phyloP scores from a whole-genome alignment of 1,140 invertebrate genomes.

The Diuraphis noxia region DNA sequence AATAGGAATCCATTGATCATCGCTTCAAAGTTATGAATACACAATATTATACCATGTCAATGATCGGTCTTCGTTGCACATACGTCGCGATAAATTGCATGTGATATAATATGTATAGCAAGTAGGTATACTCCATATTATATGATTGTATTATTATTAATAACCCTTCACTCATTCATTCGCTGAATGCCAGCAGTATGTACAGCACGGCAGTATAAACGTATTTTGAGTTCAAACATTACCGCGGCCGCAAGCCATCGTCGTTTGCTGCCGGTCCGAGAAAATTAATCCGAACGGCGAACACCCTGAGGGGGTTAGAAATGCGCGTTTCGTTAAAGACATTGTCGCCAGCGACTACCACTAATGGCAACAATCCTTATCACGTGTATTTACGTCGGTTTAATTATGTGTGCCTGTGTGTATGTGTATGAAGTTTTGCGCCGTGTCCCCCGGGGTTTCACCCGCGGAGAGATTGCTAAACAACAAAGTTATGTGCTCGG shows the following conservation, averaged over 20 bases:
- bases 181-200: neutral
- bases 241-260: neutral
- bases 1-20: neutral
- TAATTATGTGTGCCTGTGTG: constrained; percentile 3
- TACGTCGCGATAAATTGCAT: neutral
- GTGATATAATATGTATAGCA: neutral
- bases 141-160: neutral
- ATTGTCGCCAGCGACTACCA: neutral
- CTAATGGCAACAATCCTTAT: constrained; percentile 25
- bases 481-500: constrained; percentile 48
- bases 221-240: constrained; percentile 1
- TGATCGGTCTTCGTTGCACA: neutral
- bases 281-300: constrained; percentile 35
- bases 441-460: constrained; percentile 31
- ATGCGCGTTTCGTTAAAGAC: neutral
- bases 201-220: neutral
- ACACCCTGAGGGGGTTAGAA: constrained; percentile 17
- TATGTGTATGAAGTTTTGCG: constrained; percentile 15
- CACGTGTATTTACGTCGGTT: constrained; percentile 35
- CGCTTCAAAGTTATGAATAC: neutral
- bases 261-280: constrained; percentile 9
- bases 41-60: neutral
- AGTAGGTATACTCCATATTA: neutral
- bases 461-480: constrained; percentile 37
- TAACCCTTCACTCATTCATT: neutral